Evolutionary conservation across 2,888 invertebrate genomes (phyloP).

Genomic region (Oxycera nigricornis): DNA sequence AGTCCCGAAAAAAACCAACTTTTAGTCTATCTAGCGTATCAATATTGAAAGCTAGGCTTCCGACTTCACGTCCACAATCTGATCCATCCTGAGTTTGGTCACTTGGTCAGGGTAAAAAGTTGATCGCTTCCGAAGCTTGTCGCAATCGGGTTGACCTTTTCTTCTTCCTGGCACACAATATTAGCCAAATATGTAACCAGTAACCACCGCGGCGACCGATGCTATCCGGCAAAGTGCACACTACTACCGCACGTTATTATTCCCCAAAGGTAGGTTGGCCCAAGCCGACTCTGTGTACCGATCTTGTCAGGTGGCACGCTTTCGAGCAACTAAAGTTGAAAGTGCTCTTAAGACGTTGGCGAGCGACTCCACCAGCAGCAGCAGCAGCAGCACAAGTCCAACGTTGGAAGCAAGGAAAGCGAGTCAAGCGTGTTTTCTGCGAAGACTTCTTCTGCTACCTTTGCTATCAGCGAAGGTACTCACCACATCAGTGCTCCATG

Average conservation of each 20-base stretch:
- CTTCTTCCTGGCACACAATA: neutral
- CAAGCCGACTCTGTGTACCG: slow-evolving; percentile 10
- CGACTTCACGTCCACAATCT: no score
- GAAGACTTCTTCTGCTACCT: slow-evolving; percentile 23
- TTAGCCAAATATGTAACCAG: neutral
- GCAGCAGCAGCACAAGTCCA: neutral
- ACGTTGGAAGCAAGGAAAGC: slow-evolving; percentile 21
- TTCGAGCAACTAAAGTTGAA: slow-evolving; percentile 45
- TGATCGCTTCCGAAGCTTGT: no score
- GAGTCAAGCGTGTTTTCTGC: slow-evolving; percentile 12
- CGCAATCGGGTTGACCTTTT: neutral
- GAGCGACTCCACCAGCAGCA: neutral
- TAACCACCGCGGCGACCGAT: neutral
- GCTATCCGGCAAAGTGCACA: neutral
- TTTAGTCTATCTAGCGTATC: no score
- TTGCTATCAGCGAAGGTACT: neutral
- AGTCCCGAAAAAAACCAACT: no score
- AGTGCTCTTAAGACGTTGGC: slow-evolving; percentile 26
- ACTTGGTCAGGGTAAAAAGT: no score
- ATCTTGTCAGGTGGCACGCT: slow-evolving; percentile 47
- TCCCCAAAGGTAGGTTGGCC: neutral
- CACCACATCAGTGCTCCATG: neutral
- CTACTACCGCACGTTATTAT: slow-evolving; percentile 10
- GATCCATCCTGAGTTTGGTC: no score
- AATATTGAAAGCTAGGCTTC: no score